Evolutionary conservation across 2,113 vertebrate species (phyloP), one percentile per base, ranked within the genome.

Genomic region (Spheniscus mendiculus): DNA sequence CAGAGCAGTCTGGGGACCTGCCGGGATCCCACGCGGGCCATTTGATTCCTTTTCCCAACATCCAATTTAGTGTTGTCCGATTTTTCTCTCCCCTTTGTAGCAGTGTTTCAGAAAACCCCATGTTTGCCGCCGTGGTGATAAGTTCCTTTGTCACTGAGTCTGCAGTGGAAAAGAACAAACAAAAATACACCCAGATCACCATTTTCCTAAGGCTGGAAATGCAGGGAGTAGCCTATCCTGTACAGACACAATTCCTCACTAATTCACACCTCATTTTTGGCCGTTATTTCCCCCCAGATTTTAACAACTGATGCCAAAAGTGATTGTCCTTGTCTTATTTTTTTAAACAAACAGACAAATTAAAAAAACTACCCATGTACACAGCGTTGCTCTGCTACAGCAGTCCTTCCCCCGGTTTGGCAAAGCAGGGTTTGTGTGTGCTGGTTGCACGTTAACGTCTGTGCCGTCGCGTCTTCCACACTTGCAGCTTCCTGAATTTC

Each of bases 391-490:
- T 44, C 1, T 13, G 3, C 38, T 19, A 7, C 11, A 42, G 32
- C 27, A 49, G 0, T 67, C 45, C 15, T 5, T 30, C 13, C 67
- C n/a, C 45, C 44, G 40, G 15, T 40, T 62, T 72, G 45, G 56
- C 38, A 45, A 23, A 58, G 27, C 72, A 32, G 77, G 40, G 58
- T 3, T 3, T 1, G 36, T 16, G 50, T 3, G 69, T 87, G 47
- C 36, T 59, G 53, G 12, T 15, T 59, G 30, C 47, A 2, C 0
- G 0, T 40, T 36, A 47, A 7, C 0, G 0, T 30, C 20, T 34
- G 55, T 69, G 26, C 67, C 2, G 1, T 83, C 47, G 9, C 3
- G 0, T 59, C 73, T 58, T 70, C 42, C 12, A 12, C 12, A 3
- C 29, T 45, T 45, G 25, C 34, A 34, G n/a, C 71, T 67, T 70